Evolutionary conservation across 2,888 invertebrate species (phyloP), one percentile per base, ranked within the genome.

Genomic region (Caenorhabditis sulstoni): DNA sequence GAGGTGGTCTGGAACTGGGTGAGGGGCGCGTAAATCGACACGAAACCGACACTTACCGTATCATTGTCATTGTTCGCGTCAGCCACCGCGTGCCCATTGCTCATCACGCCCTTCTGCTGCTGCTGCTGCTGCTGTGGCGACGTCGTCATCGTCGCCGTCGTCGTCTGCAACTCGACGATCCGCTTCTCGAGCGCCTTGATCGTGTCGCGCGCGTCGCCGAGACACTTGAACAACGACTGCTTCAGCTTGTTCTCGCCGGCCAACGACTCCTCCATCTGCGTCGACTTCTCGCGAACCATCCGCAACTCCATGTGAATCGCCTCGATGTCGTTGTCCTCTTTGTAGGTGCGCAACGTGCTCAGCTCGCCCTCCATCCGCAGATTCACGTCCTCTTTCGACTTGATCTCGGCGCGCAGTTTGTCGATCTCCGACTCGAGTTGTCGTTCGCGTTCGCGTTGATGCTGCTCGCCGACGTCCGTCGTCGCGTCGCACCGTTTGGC

Each of bases 221-320:
- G 79, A 37, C 83, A 83, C 83, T 96, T 95, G 92, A 98, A 96
- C 90, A 99, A 93, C 92, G 99, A 98, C 89, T 97, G 93, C 92
- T 99, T 99, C 92, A 98, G 94, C 89, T 97, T 94, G 86, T 97
- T 99, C 93, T 99, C 98, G 57, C 96, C 95, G 81, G 95, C 96
- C 86, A 99, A 93, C 90, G 95, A 95, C 90, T 95, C 94, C 92
- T 98, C 96, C 88, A 98, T 93, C 91, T 96, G 96, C 88, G 94
- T 92, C 91, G 95, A 96, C 91, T 96, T 95, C 91, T 97, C 96
- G 91, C 95, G 95, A 92, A 96, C 93, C 1, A 74, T 44, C 7
- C 75, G 79, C 37, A 85, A 58, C 52, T 88, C 86, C 66, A 81
- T 83, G 49, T 70, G 68, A 3, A 81, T 61, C 39, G 65, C 75